Conservation (phyloP, 1,140 invertebrate genomes). For the Odontomachus brunneus region DNA sequence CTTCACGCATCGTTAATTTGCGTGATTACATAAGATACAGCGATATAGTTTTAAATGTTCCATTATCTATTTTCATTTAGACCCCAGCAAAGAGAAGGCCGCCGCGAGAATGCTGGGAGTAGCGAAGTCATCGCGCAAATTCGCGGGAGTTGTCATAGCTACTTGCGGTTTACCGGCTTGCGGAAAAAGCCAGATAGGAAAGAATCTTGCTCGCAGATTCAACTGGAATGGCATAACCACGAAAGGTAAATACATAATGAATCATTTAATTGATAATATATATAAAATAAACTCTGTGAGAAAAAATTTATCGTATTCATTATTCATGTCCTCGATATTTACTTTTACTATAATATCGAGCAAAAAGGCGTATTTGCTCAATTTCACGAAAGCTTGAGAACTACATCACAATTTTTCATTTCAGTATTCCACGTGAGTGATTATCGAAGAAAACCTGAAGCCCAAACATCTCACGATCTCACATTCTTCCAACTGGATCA, state of each 20-base stretch:
- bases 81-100: conserved; percentile 77
- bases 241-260: conserved; percentile 88
- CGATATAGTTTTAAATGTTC: background rate
- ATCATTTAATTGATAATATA: background rate
- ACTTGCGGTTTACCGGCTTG: conserved; percentile 96
- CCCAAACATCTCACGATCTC: conserved; percentile 91
- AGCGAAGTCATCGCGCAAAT: conserved; percentile 86
- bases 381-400: too few species aligned
- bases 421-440: conserved; percentile 95
- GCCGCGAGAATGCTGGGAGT: conserved; percentile 64
- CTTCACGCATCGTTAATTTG: background rate
- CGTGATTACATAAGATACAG: background rate
- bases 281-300: too few species aligned
- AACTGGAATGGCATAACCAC: conserved; percentile 96
- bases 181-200: conserved; percentile 96
- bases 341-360: too few species aligned
- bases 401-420: conserved; percentile 70
- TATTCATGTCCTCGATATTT: too few species aligned
- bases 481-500: conserved; percentile 92
- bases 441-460: conserved; percentile 91
- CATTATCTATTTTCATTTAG: conserved; percentile 64
- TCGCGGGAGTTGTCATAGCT: conserved; percentile 93
- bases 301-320: too few species aligned
- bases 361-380: too few species aligned
- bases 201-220: conserved; percentile 94